Evolutionary conservation across 2,113 vertebrate genomes (phyloP).

Genomic region (Merops nubicus): DNA sequence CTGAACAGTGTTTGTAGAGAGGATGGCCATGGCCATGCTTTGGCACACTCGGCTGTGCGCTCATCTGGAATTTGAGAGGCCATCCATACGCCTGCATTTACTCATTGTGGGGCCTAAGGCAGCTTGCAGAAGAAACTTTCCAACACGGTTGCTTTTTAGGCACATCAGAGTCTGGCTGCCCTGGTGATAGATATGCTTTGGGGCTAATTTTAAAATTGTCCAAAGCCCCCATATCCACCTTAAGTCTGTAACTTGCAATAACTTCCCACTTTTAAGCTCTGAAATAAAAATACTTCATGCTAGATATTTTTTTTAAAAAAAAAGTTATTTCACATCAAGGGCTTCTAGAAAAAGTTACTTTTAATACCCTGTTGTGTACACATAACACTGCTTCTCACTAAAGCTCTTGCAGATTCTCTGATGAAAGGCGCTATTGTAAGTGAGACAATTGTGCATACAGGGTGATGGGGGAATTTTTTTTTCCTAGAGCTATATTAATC

Average conservation of each 20-base stretch:
- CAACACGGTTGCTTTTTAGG: neutral
- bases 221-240: neutral
- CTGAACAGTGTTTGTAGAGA: neutral
- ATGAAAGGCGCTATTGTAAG: neutral
- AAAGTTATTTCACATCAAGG: neutral
- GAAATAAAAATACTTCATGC: neutral
- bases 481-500: neutral
- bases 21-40: neutral
- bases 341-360: neutral
- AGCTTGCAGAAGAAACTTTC: neutral
- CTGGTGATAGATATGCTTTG: neutral
- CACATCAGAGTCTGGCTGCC: neutral
- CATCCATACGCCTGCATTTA: neutral
- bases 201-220: neutral
- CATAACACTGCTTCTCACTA: neutral
- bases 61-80: neutral
- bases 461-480: neutral
- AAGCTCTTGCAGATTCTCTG: neutral
- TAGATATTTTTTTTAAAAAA: neutral
- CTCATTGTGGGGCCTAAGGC: neutral
- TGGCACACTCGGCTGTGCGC: fast-evolving
- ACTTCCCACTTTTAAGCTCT: neutral
- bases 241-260: neutral
- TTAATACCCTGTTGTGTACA: neutral
- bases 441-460: neutral